Evolutionary conservation across 2,888 invertebrate species (phyloP).

Genomic region (Pelosia muscerda): DNA sequence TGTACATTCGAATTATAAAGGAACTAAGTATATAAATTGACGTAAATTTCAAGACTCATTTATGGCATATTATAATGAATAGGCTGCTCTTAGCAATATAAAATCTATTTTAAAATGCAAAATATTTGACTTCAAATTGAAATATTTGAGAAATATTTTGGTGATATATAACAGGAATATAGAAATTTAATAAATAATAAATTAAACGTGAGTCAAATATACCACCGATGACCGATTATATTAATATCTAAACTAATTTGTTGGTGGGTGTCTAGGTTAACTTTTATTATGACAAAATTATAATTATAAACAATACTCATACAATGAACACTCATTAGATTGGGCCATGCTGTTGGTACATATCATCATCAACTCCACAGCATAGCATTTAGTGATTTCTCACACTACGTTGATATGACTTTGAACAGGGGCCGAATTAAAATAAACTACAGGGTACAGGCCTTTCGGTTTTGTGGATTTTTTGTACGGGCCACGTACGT

Average conservation of each 20-base stretch:
- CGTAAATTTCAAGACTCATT: not conserved
- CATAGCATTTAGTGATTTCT: not conserved
- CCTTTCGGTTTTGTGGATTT: too few species aligned
- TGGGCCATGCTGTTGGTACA: constrained; percentile 50
- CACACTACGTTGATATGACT: not conserved
- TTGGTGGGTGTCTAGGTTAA: constrained; percentile 66
- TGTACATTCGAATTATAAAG: constrained; percentile 29
- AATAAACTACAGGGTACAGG: not conserved
- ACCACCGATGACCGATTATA: constrained; percentile 50
- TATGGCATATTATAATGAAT: constrained; percentile 1
- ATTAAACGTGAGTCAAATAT: constrained; percentile 38
- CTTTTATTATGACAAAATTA: constrained; percentile 51
- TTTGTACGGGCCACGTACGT: too few species aligned
- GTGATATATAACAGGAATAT: constrained; percentile 23
- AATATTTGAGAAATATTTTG: constrained; percentile 39
- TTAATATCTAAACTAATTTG: constrained; percentile 61
- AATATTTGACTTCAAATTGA: constrained; percentile 10
- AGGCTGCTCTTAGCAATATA: not conserved
- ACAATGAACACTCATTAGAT: constrained; percentile 63
- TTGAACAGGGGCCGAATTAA: not conserved
- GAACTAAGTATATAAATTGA: constrained; percentile 33
- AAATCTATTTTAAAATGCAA: constrained; percentile 15
- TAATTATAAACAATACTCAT: constrained; percentile 57
- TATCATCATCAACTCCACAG: constrained; percentile 43
- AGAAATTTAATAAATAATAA: constrained; percentile 33